Evolutionary conservation across 1,140 invertebrate species (phyloP), one percentile per base, ranked within the genome.

Genomic region (Paraescarpia echinospica): DNA sequence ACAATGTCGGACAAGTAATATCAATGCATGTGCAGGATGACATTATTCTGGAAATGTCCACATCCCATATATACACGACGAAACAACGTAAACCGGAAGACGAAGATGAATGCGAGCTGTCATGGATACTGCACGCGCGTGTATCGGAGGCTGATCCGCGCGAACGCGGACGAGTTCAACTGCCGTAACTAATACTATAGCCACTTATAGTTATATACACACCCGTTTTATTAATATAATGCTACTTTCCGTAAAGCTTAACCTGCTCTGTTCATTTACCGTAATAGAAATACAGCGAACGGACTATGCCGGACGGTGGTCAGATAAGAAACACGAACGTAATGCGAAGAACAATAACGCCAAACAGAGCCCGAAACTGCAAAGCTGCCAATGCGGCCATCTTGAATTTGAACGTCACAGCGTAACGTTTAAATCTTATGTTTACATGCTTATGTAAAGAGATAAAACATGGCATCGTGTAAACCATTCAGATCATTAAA

Each of bases 331-430:
- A 18, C 18, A 77, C 59, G 59, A 27, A 77, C 59, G 22, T 22
- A 77, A 18, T 27, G 59, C 59, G 27, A 77, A 77, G 59, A 77
- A 77, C 59, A 77, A 77, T 27, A 0, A 77, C 59, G 22, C 59
- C 59, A 22, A 77, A 18, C 48, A 27, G 4, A 6, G 41, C 41
- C 41, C 41, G 59, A 77, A 27, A 77, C 59, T 77, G 59, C 22
- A 31, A 77, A 77, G n/a, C 22, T 31, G 27, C n/a, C 91, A 14
- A 59, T 12, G 33, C 33, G 33, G 92, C 92, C 88, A 35, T 88
- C 92, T 91, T 92, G 48, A 22, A 89, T 90, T 89, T 51, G 48
- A 35, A 48, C 93, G 34, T 93, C 92, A 35, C 94, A 89, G 33
- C 89, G 41, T 33, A 59, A 34, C 35, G 35, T 41, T 41, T 91